Evolutionary conservation across 2,113 vertebrate species (phyloP).

Genomic region (Entomyzon cyanotis): DNA sequence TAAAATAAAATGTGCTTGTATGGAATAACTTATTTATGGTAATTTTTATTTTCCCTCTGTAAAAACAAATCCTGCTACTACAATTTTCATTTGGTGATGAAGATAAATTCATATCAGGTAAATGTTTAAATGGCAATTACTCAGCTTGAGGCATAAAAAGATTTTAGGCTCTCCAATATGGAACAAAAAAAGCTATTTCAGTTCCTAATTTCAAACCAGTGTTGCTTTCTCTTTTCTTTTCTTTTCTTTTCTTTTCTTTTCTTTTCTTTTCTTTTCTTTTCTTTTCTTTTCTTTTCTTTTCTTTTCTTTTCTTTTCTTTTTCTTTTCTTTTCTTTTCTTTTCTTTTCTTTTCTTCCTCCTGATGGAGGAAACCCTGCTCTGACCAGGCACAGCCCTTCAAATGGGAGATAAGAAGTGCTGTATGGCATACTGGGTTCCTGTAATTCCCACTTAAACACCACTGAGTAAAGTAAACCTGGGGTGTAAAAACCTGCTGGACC

Average conservation of each 20-base stretch:
- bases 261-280: too few species aligned
- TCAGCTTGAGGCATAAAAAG: not conserved
- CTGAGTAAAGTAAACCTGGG: slow-evolving; percentile 21
- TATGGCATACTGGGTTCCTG: not conserved
- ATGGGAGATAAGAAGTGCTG: not conserved
- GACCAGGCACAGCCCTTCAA: not conserved
- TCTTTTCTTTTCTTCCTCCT: not conserved
- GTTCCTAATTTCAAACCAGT: not conserved
- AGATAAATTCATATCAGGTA: not conserved
- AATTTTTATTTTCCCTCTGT: not conserved
- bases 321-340: too few species aligned
- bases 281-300: too few species aligned
- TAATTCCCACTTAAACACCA: slow-evolving; percentile 45
- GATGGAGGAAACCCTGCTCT: not conserved
- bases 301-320: too few species aligned
- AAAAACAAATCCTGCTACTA: not conserved
- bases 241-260: too few species aligned
- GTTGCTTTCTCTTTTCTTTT: too few species aligned
- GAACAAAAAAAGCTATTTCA: not conserved
- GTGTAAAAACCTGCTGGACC: slow-evolving; percentile 64
- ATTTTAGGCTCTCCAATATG: not conserved
- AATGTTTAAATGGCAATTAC: not conserved
- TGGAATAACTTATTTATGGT: not conserved
- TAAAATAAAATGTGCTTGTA: not conserved
- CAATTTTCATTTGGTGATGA: not conserved